Percentiles rank a stretch among this genome's conserved stretches.
Evolutionary conservation across 2,888 invertebrate genomes (phyloP).

Genomic region (Synergus laeviventris): DNA sequence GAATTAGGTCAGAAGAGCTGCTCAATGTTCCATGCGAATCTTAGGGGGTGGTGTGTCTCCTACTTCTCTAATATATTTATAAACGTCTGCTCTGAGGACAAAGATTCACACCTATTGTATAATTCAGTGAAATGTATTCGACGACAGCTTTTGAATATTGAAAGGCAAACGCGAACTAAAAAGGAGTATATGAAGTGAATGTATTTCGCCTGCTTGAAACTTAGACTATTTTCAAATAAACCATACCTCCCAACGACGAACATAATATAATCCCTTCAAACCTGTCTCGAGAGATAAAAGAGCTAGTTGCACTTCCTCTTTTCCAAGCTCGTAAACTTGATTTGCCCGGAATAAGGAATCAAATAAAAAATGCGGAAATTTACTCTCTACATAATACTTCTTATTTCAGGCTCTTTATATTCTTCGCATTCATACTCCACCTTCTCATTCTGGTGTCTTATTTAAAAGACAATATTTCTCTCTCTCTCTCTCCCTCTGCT

Average conservation of each 20-base stretch:
- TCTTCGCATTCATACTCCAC: not conserved
- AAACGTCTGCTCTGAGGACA: conserved; percentile 8
- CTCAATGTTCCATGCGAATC: not conserved
- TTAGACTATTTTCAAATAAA: conserved; percentile 21
- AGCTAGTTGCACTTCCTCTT: conserved; percentile 13
- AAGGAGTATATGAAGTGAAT: conserved; percentile 5
- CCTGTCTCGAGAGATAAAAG: conserved; percentile 28
- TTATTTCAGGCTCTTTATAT: not conserved
- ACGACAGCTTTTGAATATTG: conserved; percentile 23
- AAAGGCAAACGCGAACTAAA: not conserved
- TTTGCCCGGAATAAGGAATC: conserved; percentile 20
- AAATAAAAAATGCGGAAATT: not conserved
- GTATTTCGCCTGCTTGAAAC: conserved; percentile 19
- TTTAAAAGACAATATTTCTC: not conserved
- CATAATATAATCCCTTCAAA: conserved; percentile 29
- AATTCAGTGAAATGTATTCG: conserved; percentile 7
- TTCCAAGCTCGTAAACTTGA: conserved; percentile 12
- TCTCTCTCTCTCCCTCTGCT: too few species aligned
- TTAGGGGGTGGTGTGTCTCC: not conserved
- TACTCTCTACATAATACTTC: not conserved
- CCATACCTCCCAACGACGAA: not conserved
- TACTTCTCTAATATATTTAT: not conserved
- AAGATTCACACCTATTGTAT: conserved; percentile 15
- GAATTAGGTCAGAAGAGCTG: not conserved
- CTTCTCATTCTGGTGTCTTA: not conserved